Evolutionary conservation across 2,797 vertebrate genomes (phyloP).

Genomic region (Periophthalmus magnuspinnatus): DNA sequence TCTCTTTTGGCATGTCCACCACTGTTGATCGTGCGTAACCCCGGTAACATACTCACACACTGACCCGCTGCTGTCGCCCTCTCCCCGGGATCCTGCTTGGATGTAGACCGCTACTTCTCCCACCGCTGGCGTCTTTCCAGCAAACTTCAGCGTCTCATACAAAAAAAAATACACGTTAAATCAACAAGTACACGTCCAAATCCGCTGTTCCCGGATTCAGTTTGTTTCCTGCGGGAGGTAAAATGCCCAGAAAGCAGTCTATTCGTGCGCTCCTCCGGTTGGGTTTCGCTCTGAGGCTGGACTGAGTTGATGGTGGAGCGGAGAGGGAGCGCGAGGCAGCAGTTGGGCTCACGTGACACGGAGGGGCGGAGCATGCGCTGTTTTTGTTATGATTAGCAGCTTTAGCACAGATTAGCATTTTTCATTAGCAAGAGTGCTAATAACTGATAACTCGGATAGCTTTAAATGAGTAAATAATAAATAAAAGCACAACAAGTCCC

Average conservation of each 20-base stretch:
- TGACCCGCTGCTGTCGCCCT: conserved; percentile 1
- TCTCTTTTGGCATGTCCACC: neutral
- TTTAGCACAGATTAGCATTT: neutral
- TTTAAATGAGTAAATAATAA: no score
- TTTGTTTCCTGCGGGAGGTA: neutral
- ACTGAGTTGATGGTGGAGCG: neutral
- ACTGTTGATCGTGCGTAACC: conserved; percentile 1
- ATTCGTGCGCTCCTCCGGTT: neutral
- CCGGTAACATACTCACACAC: neutral
- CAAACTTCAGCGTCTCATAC: neutral
- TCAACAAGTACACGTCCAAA: neutral
- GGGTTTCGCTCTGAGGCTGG: neutral
- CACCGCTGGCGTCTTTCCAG: neutral
- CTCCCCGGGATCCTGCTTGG: neutral
- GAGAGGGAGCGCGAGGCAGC: neutral
- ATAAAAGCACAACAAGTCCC: no score
- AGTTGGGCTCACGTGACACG: neutral
- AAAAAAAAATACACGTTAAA: neutral
- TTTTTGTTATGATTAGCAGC: neutral
- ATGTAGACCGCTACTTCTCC: neutral
- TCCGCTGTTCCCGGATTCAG: neutral
- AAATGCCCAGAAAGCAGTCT: neutral
- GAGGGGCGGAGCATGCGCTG: conserved; percentile 1
- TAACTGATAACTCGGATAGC: no score
- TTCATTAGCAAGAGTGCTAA: no score